Evolutionary conservation across 2,888 invertebrate species (phyloP).

Genomic region (Drosophila kokeensis): DNA sequence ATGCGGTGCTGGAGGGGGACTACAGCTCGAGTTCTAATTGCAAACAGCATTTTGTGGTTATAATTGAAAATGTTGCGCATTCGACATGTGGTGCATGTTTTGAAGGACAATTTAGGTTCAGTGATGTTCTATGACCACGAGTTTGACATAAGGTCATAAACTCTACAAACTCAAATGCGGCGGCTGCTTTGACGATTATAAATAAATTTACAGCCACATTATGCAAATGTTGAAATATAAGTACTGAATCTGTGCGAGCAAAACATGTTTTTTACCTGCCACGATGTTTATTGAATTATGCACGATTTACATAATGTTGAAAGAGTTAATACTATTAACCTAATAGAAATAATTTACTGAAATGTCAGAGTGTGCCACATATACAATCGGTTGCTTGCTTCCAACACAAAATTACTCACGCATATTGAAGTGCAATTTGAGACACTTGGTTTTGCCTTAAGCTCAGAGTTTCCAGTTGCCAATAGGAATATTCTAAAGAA

Average conservation of each 20-base stretch:
- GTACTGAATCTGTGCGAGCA: not conserved
- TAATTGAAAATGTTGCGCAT: conserved; percentile 72
- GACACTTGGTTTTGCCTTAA: not conserved
- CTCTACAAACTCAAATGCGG: conserved; percentile 42
- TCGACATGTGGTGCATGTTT: conserved; percentile 63
- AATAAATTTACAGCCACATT: conserved; percentile 31
- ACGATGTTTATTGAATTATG: conserved; percentile 15
- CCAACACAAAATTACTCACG: not conserved
- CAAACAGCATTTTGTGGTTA: conserved; percentile 60
- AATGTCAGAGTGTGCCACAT: not conserved
- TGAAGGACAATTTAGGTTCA: conserved; percentile 46
- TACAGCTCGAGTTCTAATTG: conserved; percentile 35
- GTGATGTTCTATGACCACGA: conserved; percentile 30
- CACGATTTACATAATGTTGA: conserved; percentile 6
- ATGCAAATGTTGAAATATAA: conserved; percentile 50
- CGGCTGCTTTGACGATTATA: conserved; percentile 37
- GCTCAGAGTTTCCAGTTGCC: not conserved
- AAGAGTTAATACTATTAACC: not conserved
- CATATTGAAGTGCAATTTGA: not conserved
- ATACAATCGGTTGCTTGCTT: not conserved
- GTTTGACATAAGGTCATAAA: conserved; percentile 48
- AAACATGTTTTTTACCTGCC: not conserved
- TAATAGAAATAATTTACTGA: not conserved
- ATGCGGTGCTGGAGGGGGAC: not conserved
- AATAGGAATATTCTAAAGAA: not conserved